These are phyloP conservation scores for Fratercula arctica DNA, from an alignment of 2,797 vertebrate genomes.

Conservation along the genomic window DNA sequence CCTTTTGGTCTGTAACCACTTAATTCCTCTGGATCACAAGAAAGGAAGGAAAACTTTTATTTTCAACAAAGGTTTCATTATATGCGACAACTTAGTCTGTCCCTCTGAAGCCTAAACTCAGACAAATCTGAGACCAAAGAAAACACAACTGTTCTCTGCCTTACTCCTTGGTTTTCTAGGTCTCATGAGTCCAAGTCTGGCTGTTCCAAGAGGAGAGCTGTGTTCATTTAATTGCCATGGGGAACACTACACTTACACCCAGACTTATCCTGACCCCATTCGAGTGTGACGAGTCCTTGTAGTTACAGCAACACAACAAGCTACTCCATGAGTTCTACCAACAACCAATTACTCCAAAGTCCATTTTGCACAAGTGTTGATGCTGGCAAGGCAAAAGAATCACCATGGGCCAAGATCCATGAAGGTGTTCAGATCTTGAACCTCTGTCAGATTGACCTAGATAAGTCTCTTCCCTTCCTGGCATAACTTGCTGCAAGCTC, in stretches of 20 bases:
- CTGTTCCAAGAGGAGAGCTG: not conserved
- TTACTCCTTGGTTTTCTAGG: not conserved
- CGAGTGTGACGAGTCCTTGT: accelerated
- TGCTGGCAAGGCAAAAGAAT: not conserved
- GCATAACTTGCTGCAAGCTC: not conserved
- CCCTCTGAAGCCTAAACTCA: not conserved
- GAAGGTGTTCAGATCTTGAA: not conserved
- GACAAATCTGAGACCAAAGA: not conserved
- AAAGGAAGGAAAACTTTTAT: not conserved
- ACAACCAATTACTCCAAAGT: not conserved
- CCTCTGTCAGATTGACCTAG: not conserved
- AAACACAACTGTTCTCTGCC: not conserved
- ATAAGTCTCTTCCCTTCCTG: not conserved
- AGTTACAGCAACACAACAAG: not conserved
- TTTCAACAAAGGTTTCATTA: not conserved
- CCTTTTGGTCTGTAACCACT: not conserved
- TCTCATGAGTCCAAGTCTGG: not conserved
- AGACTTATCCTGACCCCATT: not conserved
- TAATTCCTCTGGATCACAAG: not conserved
- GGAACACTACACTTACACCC: not conserved
- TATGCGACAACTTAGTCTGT: not conserved
- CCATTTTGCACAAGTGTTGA: not conserved
- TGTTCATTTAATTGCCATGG: not conserved
- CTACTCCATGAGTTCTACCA: not conserved
- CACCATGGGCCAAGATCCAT: not conserved